These are phyloP conservation scores for Drosophila parthenogenetica DNA, from an alignment of 2,888 invertebrate species.

Conservation along the genomic window DNA sequence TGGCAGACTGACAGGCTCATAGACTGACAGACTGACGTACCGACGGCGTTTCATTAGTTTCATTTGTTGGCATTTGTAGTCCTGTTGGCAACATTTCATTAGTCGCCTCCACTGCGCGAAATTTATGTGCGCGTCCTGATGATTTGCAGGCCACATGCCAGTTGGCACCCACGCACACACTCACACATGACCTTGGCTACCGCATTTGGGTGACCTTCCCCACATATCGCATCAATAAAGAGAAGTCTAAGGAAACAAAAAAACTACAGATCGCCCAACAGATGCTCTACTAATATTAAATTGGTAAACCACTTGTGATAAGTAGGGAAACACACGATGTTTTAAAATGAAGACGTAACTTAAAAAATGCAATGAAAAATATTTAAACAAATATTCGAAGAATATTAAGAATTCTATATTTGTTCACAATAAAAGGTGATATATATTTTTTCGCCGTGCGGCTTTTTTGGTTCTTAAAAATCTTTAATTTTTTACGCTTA, in stretches of 20 bases:
- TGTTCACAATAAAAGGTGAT: too few species aligned
- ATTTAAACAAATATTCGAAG: too few species aligned
- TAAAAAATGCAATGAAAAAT: too few species aligned
- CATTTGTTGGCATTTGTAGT: slow-evolving; percentile 1
- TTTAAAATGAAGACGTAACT: too few species aligned
- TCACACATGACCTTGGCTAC: slow-evolving; percentile 32
- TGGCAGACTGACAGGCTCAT: neutral
- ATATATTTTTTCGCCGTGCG: too few species aligned
- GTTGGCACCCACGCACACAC: slow-evolving; percentile 57
- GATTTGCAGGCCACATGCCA: slow-evolving; percentile 55
- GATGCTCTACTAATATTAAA: too few species aligned
- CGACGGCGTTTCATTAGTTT: slow-evolving; percentile 40
- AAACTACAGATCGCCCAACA: too few species aligned
- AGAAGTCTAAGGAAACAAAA: slow-evolving; percentile 27
- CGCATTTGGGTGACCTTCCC: slow-evolving; percentile 30
- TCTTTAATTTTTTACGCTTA: too few species aligned
- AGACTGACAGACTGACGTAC: neutral
- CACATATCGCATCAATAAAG: slow-evolving; percentile 56
- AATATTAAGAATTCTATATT: too few species aligned
- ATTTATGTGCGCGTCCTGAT: slow-evolving; percentile 67
- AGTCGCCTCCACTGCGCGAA: slow-evolving; percentile 43
- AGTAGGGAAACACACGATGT: too few species aligned
- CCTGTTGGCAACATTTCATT: slow-evolving; percentile 58
- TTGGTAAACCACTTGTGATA: too few species aligned
- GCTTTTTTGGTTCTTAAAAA: too few species aligned